Evolutionary conservation across 2,888 invertebrate genomes (phyloP).

Genomic region (Drosophila tanythrix): DNA sequence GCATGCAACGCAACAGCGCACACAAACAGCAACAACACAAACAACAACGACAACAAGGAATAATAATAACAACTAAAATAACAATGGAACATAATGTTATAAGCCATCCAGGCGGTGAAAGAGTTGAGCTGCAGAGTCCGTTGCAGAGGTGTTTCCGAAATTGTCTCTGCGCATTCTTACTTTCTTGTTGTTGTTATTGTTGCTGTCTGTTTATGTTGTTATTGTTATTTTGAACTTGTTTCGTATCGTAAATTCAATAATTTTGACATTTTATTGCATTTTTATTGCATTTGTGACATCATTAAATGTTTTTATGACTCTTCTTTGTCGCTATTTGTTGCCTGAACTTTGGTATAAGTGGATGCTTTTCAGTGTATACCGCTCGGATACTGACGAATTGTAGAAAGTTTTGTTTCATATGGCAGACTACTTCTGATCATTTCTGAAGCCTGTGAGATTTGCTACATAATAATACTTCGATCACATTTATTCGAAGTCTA

Average conservation of each 20-base stretch:
- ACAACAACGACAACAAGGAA: conserved; percentile 47
- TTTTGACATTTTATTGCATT: conserved; percentile 81
- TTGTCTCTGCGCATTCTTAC: conserved; percentile 54
- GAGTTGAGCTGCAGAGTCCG: conserved; percentile 57
- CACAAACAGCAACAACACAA: conserved; percentile 43
- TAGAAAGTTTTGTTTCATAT: background rate
- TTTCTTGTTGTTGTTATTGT: conserved; percentile 51
- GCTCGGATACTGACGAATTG: conserved; percentile 11
- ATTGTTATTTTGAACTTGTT: conserved; percentile 76
- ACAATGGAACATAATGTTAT: conserved; percentile 75
- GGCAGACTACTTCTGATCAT: background rate
- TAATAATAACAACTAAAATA: conserved; percentile 53
- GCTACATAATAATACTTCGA: background rate
- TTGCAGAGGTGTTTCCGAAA: conserved; percentile 70
- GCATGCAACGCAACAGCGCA: conserved; percentile 65
- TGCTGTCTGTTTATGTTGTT: conserved; percentile 40
- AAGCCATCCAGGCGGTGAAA: conserved; percentile 70
- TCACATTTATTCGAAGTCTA: background rate
- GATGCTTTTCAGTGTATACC: conserved; percentile 10
- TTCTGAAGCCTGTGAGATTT: background rate
- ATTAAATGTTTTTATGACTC: conserved; percentile 78
- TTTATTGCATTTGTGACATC: conserved; percentile 81
- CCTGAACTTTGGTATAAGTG: conserved; percentile 61
- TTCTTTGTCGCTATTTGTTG: conserved; percentile 76
- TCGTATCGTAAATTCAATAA: conserved; percentile 81